Conservation (phyloP, 2,888 invertebrate species). For the Octodonta nipae region DNA sequence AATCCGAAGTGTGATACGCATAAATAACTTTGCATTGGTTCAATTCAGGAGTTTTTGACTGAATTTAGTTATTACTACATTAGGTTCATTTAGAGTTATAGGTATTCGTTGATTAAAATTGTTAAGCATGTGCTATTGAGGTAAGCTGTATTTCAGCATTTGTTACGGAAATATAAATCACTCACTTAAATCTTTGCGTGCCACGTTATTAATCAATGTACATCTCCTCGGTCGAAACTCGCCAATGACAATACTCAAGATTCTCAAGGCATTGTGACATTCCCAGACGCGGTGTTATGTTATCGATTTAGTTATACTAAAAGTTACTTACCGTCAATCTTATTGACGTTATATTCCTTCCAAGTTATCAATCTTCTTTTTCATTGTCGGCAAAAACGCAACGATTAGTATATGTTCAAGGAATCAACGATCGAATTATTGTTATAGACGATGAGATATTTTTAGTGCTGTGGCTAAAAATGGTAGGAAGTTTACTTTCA, state of each 20-base stretch:
- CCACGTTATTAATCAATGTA: too few relatives aligned
- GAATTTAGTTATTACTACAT: too few relatives aligned
- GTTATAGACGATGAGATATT: conserved; percentile 13
- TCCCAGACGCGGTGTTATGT: conserved; percentile 18
- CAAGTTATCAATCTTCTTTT: conserved; percentile 11
- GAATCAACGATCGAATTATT: conserved; percentile 14
- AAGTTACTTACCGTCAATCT: conserved; percentile 14
- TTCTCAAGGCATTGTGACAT: conserved; percentile 14
- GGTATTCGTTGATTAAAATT: too few relatives aligned
- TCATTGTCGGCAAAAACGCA: conserved; percentile 6
- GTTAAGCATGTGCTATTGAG: too few relatives aligned
- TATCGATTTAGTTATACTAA: conserved; percentile 17
- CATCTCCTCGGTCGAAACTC: background rate
- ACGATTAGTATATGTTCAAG: conserved; percentile 13
- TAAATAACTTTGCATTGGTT: too few relatives aligned
- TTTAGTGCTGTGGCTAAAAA: conserved; percentile 12
- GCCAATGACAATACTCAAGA: conserved; percentile 4
- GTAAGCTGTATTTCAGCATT: too few relatives aligned
- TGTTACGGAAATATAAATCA: too few relatives aligned
- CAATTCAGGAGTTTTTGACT: too few relatives aligned
- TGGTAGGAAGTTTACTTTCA: conserved; percentile 1
- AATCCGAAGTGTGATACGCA: too few relatives aligned
- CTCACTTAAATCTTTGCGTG: too few relatives aligned
- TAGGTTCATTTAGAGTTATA: too few relatives aligned
- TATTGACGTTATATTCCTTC: conserved; percentile 11